Evolutionary conservation across 2,888 invertebrate species (phyloP).

Genomic region (Harpalus rufipes): DNA sequence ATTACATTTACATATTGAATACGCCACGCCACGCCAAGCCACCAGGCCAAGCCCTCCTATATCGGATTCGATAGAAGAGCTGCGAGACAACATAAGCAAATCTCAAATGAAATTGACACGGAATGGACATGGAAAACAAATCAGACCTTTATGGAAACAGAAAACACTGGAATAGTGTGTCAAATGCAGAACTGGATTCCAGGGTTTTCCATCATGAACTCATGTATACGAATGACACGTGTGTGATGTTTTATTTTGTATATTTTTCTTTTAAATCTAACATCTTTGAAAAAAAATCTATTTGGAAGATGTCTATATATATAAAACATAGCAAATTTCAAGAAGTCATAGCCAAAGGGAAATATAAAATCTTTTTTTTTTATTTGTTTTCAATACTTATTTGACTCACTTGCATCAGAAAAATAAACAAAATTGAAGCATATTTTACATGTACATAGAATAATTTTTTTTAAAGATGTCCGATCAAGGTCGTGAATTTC

Average conservation of each 20-base stretch:
- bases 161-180: constrained; percentile 33
- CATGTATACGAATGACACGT: background rate
- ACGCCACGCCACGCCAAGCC: background rate
- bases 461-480: too few species aligned
- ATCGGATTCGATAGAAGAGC: constrained; percentile 24
- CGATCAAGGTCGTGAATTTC: too few species aligned
- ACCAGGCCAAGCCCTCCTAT: background rate
- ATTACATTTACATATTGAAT: constrained; percentile 50
- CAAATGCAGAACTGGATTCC: constrained; percentile 21
- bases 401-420: too few species aligned
- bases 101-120: constrained; percentile 48
- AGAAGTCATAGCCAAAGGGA: background rate
- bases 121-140: constrained; percentile 43
- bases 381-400: too few species aligned
- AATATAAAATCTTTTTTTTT: too few species aligned
- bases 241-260: background rate
- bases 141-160: constrained; percentile 25
- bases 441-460: too few species aligned
- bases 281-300: background rate
- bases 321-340: background rate
- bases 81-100: constrained; percentile 33
- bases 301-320: background rate
- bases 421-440: too few species aligned
- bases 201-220: background rate
- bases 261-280: background rate